These are phyloP conservation scores for Pica pica DNA, from an alignment of 2,113 vertebrate genomes.

Conservation along the genomic window DNA sequence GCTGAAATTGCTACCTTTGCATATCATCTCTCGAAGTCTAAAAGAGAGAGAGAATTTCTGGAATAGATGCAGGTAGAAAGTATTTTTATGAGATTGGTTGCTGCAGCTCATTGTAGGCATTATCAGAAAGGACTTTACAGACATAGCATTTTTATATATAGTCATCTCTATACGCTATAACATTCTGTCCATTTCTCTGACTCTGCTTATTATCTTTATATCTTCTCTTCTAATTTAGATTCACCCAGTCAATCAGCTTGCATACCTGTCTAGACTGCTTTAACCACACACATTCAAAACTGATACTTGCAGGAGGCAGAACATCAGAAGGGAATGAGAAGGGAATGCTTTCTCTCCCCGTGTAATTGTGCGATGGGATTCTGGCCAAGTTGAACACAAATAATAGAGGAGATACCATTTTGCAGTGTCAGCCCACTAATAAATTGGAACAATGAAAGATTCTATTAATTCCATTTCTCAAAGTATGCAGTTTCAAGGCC, in stretches of 20 bases:
- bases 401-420: background rate
- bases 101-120: background rate
- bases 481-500: background rate
- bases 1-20: background rate
- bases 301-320: background rate
- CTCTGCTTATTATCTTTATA: background rate
- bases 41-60: background rate
- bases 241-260: background rate
- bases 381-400: background rate
- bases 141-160: background rate
- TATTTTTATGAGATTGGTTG: background rate
- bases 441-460: conserved; percentile 13
- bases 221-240: conserved; percentile 14
- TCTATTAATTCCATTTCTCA: conserved; percentile 33
- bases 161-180: background rate
- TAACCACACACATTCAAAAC: background rate
- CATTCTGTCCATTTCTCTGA: background rate
- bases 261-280: background rate
- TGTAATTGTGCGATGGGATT: background rate
- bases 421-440: conserved; percentile 20
- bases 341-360: background rate
- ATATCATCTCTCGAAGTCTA: background rate
- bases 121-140: background rate
- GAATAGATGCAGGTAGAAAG: background rate
- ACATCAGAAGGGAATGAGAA: background rate